A percentile compares a stretch with the other conserved stretches of the same genome.
Conservation (phyloP, 2,888 invertebrate genomes). For the Aricia artaxerxes region DNA sequence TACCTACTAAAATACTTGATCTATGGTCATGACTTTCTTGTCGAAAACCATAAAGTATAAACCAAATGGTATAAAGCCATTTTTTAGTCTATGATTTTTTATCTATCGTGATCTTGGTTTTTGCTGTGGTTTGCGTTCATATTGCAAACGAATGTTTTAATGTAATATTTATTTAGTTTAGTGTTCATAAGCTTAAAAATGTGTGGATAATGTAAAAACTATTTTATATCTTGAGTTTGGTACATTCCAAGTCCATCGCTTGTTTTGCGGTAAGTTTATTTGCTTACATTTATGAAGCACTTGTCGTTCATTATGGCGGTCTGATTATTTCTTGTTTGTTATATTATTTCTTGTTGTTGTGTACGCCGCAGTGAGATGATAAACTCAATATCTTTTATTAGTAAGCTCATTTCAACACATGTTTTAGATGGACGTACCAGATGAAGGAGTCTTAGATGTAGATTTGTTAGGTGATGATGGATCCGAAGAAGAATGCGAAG, state of each 20-base stretch:
- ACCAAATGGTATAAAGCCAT: background rate
- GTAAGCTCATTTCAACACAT: conserved; percentile 31
- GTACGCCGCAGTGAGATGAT: background rate
- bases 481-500: conserved; percentile 88
- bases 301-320: conserved; percentile 80
- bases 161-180: conserved; percentile 59
- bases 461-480: conserved; percentile 87
- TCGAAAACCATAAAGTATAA: background rate
- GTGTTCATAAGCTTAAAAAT: conserved; percentile 52
- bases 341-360: conserved; percentile 36
- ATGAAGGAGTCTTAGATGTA: conserved; percentile 82
- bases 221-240: conserved; percentile 58
- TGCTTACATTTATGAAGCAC: conserved; percentile 57
- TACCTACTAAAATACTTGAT: no score
- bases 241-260: conserved; percentile 68
- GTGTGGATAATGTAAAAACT: conserved; percentile 56
- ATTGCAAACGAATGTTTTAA: conserved; percentile 60
- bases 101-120: conserved; percentile 1
- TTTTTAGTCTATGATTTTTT: background rate
- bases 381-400: background rate
- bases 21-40: background rate
- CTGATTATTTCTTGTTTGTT: conserved; percentile 54
- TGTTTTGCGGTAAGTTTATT: conserved; percentile 71
- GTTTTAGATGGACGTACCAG: conserved; percentile 76
- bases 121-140: conserved; percentile 54